Conservation (phyloP, 2,888 invertebrate species). For the Phortica magna region DNA sequence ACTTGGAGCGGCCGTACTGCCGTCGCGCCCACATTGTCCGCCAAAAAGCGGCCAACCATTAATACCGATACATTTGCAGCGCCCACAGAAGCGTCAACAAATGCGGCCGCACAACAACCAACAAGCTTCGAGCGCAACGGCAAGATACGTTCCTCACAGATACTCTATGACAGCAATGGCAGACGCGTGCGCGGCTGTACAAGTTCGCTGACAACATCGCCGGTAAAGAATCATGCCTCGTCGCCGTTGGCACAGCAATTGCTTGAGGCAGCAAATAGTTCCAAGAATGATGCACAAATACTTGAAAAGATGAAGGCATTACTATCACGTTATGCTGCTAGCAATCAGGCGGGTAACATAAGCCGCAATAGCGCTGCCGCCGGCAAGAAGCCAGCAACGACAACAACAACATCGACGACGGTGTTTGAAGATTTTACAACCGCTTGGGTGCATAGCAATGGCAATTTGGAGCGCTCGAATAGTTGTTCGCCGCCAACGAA, state of each 20-base stretch:
- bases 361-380: neutral
- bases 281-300: conserved; percentile 86
- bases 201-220: conserved; percentile 77
- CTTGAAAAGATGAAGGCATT: conserved; percentile 87
- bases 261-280: conserved; percentile 84
- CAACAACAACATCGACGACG: no score
- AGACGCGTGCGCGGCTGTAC: conserved; percentile 78
- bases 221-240: conserved; percentile 81
- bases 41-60: conserved; percentile 79
- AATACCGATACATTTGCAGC: conserved; percentile 83
- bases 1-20: conserved; percentile 86
- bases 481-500: conserved; percentile 78
- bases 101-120: conserved; percentile 30
- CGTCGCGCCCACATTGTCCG: conserved; percentile 61
- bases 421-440: conserved; percentile 84
- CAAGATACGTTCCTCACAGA: conserved; percentile 74
- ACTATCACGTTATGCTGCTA: conserved; percentile 80
- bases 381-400: no score
- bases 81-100: conserved; percentile 36
- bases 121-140: conserved; percentile 79
- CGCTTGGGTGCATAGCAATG: conserved; percentile 86
- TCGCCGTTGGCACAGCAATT: conserved; percentile 86
- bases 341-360: conserved; percentile 55
- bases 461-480: conserved; percentile 82
- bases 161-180: conserved; percentile 79